These are phyloP conservation scores for Actinopyga echinites DNA, from an alignment of 53 echinoderm and acorn worm genomes.

Conservation along the genomic window DNA sequence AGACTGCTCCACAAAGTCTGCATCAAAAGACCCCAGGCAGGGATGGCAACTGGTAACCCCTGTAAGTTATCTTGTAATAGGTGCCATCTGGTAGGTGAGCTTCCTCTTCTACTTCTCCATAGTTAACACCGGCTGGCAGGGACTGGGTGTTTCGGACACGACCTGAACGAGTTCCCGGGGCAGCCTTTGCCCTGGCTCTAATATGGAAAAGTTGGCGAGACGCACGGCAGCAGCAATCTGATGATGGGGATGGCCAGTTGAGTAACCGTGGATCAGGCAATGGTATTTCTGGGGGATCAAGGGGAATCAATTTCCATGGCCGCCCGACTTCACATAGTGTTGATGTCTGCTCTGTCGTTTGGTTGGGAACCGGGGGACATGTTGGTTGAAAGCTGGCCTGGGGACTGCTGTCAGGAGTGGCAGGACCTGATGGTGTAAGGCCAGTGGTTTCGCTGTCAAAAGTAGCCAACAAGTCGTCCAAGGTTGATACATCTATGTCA, in stretches of 20 bases:
- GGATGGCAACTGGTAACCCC: background rate
- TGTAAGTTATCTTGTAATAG: background rate
- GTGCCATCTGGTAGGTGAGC: background rate
- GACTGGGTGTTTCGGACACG: background rate
- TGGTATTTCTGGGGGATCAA: background rate
- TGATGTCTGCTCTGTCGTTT: background rate
- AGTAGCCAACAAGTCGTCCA: no score
- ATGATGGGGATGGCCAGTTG: background rate
- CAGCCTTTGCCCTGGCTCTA: background rate
- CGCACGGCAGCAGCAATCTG: background rate
- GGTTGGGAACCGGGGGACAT: background rate
- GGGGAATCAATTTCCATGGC: background rate
- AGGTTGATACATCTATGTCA: no score
- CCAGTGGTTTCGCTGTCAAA: no score
- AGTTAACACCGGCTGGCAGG: background rate
- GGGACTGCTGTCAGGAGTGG: no score
- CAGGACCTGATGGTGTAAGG: no score
- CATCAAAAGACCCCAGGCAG: no score
- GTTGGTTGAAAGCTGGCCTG: background rate
- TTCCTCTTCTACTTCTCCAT: background rate
- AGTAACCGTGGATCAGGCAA: background rate
- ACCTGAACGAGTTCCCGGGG: no score
- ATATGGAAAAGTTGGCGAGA: background rate
- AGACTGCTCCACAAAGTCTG: no score
- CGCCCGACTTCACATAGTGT: background rate